These are phyloP conservation scores for Campylomormyrus tamandua DNA, from an alignment of 2,113 vertebrate species.

Conservation along the genomic window DNA sequence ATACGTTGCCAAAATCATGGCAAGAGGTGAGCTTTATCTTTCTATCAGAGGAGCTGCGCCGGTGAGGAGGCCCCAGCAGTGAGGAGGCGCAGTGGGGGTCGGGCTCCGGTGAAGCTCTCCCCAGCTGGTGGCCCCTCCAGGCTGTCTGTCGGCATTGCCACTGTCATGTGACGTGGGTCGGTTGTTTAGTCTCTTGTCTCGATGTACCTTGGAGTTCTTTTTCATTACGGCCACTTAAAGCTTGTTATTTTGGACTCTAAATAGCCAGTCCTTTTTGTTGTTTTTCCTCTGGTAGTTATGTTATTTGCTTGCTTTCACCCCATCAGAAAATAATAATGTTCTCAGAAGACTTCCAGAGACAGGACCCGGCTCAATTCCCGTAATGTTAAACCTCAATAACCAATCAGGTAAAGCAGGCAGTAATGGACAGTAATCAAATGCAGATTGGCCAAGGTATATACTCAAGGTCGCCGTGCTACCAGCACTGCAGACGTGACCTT, in stretches of 20 bases:
- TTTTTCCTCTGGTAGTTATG: constrained; percentile 8
- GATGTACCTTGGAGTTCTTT: constrained; percentile 18
- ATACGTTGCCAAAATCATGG: background rate
- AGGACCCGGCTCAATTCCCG: background rate
- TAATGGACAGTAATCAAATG: constrained; percentile 9
- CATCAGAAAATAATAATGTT: constrained; percentile 22
- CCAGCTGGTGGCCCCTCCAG: background rate
- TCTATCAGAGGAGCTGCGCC: background rate
- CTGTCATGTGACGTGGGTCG: background rate
- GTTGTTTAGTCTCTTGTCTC: constrained; percentile 22
- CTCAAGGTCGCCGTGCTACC: background rate
- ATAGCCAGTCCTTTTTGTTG: background rate
- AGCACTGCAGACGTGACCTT: background rate
- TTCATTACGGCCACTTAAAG: constrained; percentile 17
- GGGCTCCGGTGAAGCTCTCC: background rate
- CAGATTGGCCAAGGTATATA: constrained; percentile 2
- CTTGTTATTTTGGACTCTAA: constrained; percentile 19
- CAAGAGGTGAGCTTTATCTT: constrained; percentile 4
- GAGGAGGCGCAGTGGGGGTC: background rate
- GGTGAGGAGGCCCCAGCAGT: background rate
- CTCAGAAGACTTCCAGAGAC: constrained; percentile 7
- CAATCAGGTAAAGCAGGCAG: constrained; percentile 22
- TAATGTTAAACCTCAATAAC: constrained; percentile 20
- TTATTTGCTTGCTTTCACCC: constrained; percentile 19
- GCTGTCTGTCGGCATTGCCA: background rate